Percentiles rank a stretch among this genome's conserved stretches.
phyloP scores from a whole-genome alignment of 35 echinoderm and acorn worm genomes.

The Heliocidaris tuberculata region DNA sequence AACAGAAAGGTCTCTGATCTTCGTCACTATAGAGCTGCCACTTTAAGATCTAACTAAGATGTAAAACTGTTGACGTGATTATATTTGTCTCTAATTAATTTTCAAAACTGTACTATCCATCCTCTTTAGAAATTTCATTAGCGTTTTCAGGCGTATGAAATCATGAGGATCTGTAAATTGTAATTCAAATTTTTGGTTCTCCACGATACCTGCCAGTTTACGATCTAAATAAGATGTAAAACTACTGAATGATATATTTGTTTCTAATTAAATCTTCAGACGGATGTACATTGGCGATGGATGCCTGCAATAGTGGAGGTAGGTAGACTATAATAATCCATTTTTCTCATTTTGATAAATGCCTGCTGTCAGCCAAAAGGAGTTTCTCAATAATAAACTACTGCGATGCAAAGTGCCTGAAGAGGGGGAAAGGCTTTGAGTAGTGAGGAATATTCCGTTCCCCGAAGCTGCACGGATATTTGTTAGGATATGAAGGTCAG shows the following conservation, averaged over 20 bases:
- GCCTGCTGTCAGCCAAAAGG: neutral
- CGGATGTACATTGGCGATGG: neutral
- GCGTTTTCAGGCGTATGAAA: no score
- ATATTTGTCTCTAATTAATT: no score
- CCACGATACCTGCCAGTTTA: neutral
- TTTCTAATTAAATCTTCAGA: constrained; percentile 19
- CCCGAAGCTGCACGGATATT: neutral
- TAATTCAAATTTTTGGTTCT: no score
- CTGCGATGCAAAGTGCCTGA: neutral
- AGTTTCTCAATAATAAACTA: neutral
- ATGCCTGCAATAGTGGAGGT: neutral
- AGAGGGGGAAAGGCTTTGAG: neutral
- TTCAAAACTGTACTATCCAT: no score
- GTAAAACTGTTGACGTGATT: no score
- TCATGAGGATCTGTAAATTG: no score
- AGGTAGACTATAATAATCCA: neutral
- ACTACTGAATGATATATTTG: neutral
- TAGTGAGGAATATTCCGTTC: neutral
- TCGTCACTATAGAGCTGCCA: no score
- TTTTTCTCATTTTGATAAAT: neutral
- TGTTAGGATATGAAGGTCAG: neutral
- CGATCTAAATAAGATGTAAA: neutral
- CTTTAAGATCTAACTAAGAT: no score
- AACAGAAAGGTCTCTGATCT: no score
- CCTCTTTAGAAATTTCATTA: no score